These are phyloP conservation scores for Sinosuthora webbiana DNA, from an alignment of 2,113 vertebrate species.

Conservation along the genomic window DNA sequence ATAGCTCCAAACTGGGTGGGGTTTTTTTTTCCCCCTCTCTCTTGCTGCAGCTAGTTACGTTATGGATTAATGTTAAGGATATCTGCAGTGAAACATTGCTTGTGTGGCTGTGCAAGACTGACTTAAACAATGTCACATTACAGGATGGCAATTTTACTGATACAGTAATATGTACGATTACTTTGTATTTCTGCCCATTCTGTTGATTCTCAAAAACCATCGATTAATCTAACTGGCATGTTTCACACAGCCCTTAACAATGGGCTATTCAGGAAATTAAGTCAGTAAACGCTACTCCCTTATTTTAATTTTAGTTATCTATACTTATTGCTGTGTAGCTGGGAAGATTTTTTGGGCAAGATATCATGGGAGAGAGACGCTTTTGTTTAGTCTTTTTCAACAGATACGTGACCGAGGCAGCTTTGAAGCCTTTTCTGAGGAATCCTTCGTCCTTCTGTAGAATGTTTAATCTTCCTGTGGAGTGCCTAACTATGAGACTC, in stretches of 20 bases:
- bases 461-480: background rate
- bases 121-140: background rate
- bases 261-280: conserved; percentile 10
- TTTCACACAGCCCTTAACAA: conserved; percentile 7
- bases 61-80: conserved; percentile 54
- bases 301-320: conserved; percentile 18
- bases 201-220: background rate
- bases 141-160: background rate
- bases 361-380: background rate
- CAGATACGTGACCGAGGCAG: background rate
- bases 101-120: background rate
- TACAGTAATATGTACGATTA: background rate
- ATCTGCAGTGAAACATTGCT: conserved; percentile 28
- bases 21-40: background rate
- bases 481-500: background rate
- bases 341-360: background rate
- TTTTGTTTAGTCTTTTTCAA: conserved; percentile 16
- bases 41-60: conserved; percentile 37
- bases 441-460: background rate
- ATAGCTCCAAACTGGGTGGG: conserved; percentile 51
- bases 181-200: background rate
- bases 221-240: background rate
- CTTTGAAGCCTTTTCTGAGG: conserved; percentile 18
- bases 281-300: background rate
- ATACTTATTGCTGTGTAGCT: background rate